Evolutionary conservation across 2,113 vertebrate species (phyloP).

Genomic region (Herpetotheres cachinnans): DNA sequence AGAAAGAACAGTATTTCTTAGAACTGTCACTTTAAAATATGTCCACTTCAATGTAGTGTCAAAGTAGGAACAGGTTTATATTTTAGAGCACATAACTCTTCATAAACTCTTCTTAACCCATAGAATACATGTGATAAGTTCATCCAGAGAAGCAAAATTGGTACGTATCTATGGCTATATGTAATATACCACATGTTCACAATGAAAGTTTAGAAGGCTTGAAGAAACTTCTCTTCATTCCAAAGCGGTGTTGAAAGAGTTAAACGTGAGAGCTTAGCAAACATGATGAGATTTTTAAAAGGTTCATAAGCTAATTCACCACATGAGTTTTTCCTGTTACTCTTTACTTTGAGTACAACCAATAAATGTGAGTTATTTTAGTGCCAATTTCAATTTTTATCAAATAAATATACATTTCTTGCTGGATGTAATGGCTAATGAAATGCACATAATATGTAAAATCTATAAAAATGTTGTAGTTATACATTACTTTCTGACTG

Average conservation of each 20-base stretch:
- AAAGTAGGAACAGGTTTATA: background rate
- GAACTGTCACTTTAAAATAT: conserved; percentile 2
- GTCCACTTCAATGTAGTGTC: background rate
- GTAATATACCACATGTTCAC: background rate
- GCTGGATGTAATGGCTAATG: conserved; percentile 18
- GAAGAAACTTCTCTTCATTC: background rate
- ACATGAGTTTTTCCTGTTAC: background rate
- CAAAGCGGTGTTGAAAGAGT: background rate
- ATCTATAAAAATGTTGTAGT: conserved; percentile 55
- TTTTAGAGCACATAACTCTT: background rate
- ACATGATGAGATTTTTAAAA: background rate
- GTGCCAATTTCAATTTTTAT: conserved; percentile 26
- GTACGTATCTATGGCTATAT: background rate
- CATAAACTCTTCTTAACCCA: background rate
- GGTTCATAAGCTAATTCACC: background rate
- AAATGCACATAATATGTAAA: conserved; percentile 45
- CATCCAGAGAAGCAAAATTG: background rate
- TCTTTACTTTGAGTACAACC: background rate
- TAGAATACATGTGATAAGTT: background rate
- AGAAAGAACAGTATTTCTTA: background rate
- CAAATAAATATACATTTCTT: conserved; percentile 33
- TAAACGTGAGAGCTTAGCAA: background rate
- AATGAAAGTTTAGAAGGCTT: background rate
- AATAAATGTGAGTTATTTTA: conserved; percentile 33
- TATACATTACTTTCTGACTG: conserved; percentile 43